Conservation (phyloP, 2,888 invertebrate genomes). For the Melikaiella ostensackeni region DNA sequence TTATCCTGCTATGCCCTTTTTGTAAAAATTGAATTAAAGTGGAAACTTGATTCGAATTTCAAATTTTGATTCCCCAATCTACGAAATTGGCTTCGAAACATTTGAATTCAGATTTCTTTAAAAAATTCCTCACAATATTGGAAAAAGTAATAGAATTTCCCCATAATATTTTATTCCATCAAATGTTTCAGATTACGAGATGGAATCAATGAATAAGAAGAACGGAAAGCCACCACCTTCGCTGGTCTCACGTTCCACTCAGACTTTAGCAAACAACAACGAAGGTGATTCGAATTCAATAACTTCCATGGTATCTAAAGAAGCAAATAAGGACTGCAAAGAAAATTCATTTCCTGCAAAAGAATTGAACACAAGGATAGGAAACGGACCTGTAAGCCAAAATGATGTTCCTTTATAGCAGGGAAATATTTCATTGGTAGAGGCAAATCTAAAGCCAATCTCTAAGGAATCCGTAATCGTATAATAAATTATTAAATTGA, state of each 20-base stretch:
- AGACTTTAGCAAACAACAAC: conserved; percentile 66
- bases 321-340: conserved; percentile 45
- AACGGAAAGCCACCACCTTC: conserved; percentile 63
- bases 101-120: background rate
- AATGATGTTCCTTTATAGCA: conserved; percentile 70
- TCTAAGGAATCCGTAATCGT: conserved; percentile 65
- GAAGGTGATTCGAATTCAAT: conserved; percentile 59
- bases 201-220: conserved; percentile 67
- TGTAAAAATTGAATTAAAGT: too few species aligned
- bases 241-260: conserved; percentile 67
- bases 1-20: too few species aligned
- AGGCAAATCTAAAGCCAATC: conserved; percentile 66
- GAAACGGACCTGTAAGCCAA: conserved; percentile 69
- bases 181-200: conserved; percentile 65
- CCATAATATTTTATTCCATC: background rate
- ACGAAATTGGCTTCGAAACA: too few species aligned
- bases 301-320: conserved; percentile 48
- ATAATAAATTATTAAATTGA: background rate
- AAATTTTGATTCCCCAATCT: too few species aligned
- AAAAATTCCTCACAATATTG: background rate
- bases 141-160: background rate
- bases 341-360: conserved; percentile 46
- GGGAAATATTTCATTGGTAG: conserved; percentile 42
- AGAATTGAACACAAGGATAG: conserved; percentile 65
- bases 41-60: too few species aligned